Base-by-base conservation (phyloP, 1,140 invertebrate genomes). In the Drosophila saltans region DNA sequence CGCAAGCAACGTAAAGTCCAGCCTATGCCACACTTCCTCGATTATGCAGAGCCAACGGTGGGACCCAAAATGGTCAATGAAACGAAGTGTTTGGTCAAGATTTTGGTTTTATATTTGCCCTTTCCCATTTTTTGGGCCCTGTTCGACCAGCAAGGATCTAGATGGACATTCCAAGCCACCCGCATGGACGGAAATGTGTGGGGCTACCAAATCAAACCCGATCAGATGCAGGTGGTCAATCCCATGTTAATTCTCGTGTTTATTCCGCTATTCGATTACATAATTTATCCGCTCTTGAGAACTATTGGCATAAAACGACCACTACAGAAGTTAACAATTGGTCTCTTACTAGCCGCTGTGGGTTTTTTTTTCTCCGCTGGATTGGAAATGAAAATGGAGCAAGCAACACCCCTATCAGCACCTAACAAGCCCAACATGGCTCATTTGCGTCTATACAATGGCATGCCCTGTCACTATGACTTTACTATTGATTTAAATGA, bases 81-180 rank as follows among this genome's bases (percentile, higher is more conserved):
- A 81, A 93, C 80, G 93, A 96, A 96, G 90, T 89, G 92, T 1
- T 90, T 97, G 30, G 82, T 96, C 1, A 93, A 94, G 61, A 94
- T 97, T 9, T 91, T 97, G 0, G 91, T 96, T 0, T 93, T 98
- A 6, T 97, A 96, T 83, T 90, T 97, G 36, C 97, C 97, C 1
- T 88, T 97, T 33, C 96, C 97, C 1, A 90, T 97, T 3, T 98
- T 97, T 92, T 97, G 97, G 97, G 95, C 96, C 3, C 93, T 98
- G 3, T 96, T 96, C 89, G 96, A 96, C 90, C 96, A 96, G 92
- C 96, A 96, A 94, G 98, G 97, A 4, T 98, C 98, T 0, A 94
- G 96, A 52, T 99, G 98, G 98, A 98, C 97, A 0, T 95, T 99
- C 71, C 98, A 99, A 94, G 98, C 98, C 8, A 95, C 95, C 0